Evolutionary conservation across 1,140 invertebrate species (phyloP), one percentile per base, ranked within the genome.

Genomic region (Drosophila kohkoa): DNA sequence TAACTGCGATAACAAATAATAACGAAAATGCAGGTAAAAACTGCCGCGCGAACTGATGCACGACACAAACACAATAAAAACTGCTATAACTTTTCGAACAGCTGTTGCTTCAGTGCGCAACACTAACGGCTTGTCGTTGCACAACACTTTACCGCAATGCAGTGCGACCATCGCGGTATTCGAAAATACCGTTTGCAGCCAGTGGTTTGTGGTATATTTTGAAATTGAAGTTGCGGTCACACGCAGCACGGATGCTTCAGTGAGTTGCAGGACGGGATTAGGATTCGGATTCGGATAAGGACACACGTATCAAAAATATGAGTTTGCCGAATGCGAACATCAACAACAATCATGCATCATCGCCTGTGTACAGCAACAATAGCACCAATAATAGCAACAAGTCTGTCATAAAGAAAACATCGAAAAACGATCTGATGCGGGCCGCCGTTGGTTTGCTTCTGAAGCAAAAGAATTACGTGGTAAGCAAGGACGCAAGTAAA

Each of bases 381-480:
- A 32, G 32, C 32, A 32, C 5, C 7, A 32, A 8, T 8, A 80
- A 49, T 25, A 82, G 58, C 32, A 91, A 75, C 70, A 92, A 85
- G 63, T 75, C 74, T 38, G 28, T 67, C 45, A 48, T 68, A 48
- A 87, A 67, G 58, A 91, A 82, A 60, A 91, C 82, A 43, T 89
- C 83, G 15, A 82, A 86, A 82, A 86, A 69, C 67, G 91, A 92
- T 77, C 77, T 92, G 13, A 62, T 92, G 68, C 79, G 91, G 13
- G 67, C 86, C n/a, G 81, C 92, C n/a, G 79, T 92, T 10, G 91
- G 91, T 13, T 60, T 82, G 49, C 69, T 92, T 64, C 69, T 92
- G 2, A 92, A 92, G 59, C 87, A 92, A 68, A 91, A 91, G 65
- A 92, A 90, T 51, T 92, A 91, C 90, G 85, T 92, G 77, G 92